A percentile compares a stretch with the other conserved stretches of the same genome.
These are phyloP conservation scores for Orientallactaga sibirica DNA, from an alignment of 2,797 vertebrate genomes.

Conservation along the genomic window DNA sequence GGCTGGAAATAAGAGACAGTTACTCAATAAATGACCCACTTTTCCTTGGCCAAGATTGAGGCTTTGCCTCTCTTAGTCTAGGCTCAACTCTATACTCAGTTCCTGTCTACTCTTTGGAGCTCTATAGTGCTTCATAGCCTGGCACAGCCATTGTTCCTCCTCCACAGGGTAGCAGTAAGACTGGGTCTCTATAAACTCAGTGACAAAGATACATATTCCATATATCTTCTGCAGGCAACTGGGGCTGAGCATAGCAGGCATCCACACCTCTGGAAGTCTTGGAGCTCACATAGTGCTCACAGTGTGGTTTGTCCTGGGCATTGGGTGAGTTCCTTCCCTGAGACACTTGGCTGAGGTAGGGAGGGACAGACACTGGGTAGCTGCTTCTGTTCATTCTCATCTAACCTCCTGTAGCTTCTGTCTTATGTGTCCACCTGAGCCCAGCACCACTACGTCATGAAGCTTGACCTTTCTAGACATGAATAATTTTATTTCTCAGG, in stretches of 20 bases:
- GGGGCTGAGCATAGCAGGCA: neutral
- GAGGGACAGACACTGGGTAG: neutral
- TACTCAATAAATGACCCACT: neutral
- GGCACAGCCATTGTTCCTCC: neutral
- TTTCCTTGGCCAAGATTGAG: neutral
- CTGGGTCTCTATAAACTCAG: neutral
- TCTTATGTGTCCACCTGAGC: neutral
- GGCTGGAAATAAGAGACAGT: neutral
- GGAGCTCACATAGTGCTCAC: rapidly evolving
- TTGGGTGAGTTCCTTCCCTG: neutral
- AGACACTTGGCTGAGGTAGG: rapidly evolving
- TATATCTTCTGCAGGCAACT: neutral
- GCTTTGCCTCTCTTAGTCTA: neutral
- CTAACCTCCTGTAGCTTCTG: neutral
- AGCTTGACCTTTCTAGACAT: conserved; percentile 60
- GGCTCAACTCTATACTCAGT: neutral
- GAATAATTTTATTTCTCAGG: conserved; percentile 51
- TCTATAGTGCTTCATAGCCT: neutral
- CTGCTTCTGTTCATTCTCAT: no score
- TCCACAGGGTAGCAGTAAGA: neutral
- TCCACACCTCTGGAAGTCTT: neutral
- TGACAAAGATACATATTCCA: neutral
- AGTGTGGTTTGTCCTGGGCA: neutral
- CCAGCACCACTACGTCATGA: rapidly evolving
- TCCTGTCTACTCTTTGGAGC: neutral